Percentiles rank a stretch among this genome's conserved stretches.
Conservation (phyloP, 2,113 vertebrate genomes). For the Delphinus delphis region DNA sequence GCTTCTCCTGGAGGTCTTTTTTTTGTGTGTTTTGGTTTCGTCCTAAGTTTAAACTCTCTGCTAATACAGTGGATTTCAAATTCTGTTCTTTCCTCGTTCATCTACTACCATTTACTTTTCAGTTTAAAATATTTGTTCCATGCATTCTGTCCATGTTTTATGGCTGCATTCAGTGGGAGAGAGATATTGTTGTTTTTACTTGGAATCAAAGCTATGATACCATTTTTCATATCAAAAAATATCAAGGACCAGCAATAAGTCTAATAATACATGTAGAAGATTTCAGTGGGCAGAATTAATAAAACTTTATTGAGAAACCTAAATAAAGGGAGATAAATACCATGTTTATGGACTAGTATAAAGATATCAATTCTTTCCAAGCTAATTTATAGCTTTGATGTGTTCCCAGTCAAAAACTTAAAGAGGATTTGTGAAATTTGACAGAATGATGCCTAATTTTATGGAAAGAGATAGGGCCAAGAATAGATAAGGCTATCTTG, state of each 20-base stretch:
- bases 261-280: not conserved
- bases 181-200: not conserved
- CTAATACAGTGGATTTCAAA: not conserved
- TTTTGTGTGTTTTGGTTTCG: not conserved
- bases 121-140: not conserved
- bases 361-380: not conserved
- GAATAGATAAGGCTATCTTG: not conserved
- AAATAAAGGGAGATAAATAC: not conserved
- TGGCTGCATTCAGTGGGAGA: not conserved
- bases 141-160: not conserved
- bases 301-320: not conserved
- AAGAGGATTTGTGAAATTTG: not conserved
- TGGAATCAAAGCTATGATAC: not conserved
- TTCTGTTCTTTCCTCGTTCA: not conserved
- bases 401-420: not conserved
- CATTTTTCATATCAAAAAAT: slow-evolving; percentile 9
- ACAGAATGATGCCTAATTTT: not conserved
- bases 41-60: not conserved
- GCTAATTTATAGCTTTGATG: not conserved
- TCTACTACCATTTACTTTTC: not conserved
- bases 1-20: not conserved
- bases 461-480: not conserved
- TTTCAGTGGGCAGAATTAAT: not conserved
- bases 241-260: not conserved
- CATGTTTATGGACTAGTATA: not conserved